phyloP scores from a whole-genome alignment of 2,113 vertebrate genomes.

The Pseudolaguvia tuberculata region DNA sequence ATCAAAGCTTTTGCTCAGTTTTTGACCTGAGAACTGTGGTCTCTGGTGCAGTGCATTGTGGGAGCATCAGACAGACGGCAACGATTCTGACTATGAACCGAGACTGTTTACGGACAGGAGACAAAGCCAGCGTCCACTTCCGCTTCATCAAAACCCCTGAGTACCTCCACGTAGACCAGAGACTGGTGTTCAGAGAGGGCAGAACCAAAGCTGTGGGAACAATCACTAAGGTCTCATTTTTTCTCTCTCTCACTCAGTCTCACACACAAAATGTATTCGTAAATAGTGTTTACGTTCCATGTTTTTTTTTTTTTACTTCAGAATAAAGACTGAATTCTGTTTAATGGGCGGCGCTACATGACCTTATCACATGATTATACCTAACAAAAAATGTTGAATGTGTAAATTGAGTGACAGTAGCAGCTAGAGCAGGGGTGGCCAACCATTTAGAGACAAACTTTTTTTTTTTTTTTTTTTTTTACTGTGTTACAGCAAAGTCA shows the following conservation, averaged over 20 bases:
- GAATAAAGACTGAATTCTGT: not conserved
- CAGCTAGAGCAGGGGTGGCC: too few species aligned
- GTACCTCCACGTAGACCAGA: constrained; percentile 93
- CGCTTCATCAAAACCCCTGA: constrained; percentile 98
- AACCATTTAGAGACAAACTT: too few species aligned
- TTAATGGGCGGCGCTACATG: not conserved
- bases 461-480: too few species aligned
- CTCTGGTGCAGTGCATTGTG: constrained; percentile 83
- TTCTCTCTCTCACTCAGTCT: not conserved
- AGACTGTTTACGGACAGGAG: constrained; percentile 92
- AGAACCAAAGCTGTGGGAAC: constrained; percentile 97
- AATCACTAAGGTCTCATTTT: constrained; percentile 85
- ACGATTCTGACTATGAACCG: constrained; percentile 97
- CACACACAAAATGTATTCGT: not conserved
- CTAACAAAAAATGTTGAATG: not conserved
- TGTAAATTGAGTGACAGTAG: not conserved
- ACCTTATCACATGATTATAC: not conserved
- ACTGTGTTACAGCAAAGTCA: too few species aligned
- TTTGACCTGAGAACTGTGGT: not conserved
- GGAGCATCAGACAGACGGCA: constrained; percentile 95
- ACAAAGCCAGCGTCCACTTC: constrained; percentile 96
- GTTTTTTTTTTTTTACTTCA: not conserved
- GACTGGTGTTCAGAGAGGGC: constrained; percentile 95
- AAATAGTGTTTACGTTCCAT: not conserved
- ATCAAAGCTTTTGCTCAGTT: not conserved